phyloP scores from a whole-genome alignment of 2,113 vertebrate species.

The Chloebia gouldiae region DNA sequence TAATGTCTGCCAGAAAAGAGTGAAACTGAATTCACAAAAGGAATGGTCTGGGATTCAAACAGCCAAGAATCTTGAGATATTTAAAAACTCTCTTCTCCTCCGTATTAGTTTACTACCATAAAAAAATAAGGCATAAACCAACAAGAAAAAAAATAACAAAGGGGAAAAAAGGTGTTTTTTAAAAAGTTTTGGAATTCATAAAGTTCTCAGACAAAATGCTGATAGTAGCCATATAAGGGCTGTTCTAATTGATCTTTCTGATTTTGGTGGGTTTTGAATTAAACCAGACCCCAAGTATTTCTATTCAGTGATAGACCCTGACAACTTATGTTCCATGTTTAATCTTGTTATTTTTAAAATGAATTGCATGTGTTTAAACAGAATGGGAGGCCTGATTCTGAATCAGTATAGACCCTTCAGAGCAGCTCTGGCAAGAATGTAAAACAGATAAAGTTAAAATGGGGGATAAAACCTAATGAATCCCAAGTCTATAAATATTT shows the following conservation, averaged over 20 bases:
- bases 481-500: not conserved
- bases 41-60: not conserved
- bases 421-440: not conserved
- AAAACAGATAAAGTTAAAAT: not conserved
- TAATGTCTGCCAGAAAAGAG: not conserved
- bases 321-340: not conserved
- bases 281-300: not conserved
- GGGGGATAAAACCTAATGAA: not conserved
- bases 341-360: not conserved
- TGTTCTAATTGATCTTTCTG: not conserved
- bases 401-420: not conserved
- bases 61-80: not conserved
- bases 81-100: not conserved
- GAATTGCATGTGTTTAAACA: not conserved
- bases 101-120: not conserved
- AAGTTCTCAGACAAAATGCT: not conserved
- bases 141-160: not conserved
- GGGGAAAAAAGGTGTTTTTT: accelerated
- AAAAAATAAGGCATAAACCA: not conserved
- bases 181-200: not conserved
- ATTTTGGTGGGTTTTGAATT: not conserved
- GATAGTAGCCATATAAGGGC: not conserved
- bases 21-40: not conserved
- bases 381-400: not conserved
- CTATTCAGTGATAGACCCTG: not conserved